Evolutionary conservation across 1,140 invertebrate species (phyloP).

Genomic region (Drosophila mojavensis): DNA sequence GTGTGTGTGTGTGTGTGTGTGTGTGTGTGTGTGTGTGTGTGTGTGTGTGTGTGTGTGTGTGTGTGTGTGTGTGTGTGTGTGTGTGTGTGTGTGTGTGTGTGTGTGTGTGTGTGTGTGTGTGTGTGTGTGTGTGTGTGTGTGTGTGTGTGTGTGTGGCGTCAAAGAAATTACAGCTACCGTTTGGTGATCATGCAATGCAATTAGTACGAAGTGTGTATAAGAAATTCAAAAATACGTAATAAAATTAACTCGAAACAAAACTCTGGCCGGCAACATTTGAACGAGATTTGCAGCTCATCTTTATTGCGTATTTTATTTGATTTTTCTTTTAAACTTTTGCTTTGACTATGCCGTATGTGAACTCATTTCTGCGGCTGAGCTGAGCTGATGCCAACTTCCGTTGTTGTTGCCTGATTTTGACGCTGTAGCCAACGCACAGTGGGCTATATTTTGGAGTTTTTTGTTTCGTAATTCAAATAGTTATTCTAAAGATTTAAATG

Average conservation of each 20-base stretch:
- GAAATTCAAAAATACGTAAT: constrained; percentile 64
- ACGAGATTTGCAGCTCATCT: constrained; percentile 51
- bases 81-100: too few relatives aligned
- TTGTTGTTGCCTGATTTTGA: constrained; percentile 53
- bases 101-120: too few relatives aligned
- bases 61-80: too few relatives aligned
- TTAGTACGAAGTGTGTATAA: constrained; percentile 55
- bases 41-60: too few relatives aligned
- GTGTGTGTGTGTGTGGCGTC: constrained; percentile 31
- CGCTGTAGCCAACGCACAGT: constrained; percentile 23
- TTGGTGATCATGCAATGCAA: constrained; percentile 75
- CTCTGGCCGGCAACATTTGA: constrained; percentile 54
- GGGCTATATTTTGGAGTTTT: background rate
- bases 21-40: too few relatives aligned
- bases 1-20: too few relatives aligned
- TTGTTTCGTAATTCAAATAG: background rate
- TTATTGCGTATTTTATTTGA: constrained; percentile 41
- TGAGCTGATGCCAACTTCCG: constrained; percentile 72
- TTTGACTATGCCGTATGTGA: constrained; percentile 22
- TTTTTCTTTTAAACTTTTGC: constrained; percentile 27
- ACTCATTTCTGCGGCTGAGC: constrained; percentile 54
- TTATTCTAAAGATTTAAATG: background rate
- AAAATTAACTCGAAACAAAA: constrained; percentile 62
- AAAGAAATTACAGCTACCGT: constrained; percentile 60
- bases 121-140: too few relatives aligned